Evolutionary conservation across 2,113 vertebrate species (phyloP).

Genomic region (Macaca mulatta): DNA sequence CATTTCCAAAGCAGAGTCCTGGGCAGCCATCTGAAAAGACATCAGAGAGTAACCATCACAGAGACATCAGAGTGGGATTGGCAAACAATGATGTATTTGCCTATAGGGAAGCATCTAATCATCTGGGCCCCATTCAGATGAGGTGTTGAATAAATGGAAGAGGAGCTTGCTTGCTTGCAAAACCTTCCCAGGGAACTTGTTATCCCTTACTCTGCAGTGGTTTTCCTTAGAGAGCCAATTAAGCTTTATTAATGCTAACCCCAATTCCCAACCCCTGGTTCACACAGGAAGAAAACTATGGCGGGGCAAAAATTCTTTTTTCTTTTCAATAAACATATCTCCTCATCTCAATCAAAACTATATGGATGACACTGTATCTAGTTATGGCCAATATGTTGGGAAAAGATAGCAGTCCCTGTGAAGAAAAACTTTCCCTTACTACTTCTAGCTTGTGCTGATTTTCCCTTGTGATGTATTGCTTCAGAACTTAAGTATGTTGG

Average conservation of each 20-base stretch:
- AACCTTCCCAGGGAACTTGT: constrained; percentile 65
- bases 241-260: constrained; percentile 69
- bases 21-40: constrained; percentile 93
- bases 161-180: constrained; percentile 70
- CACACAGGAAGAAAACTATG: constrained; percentile 32
- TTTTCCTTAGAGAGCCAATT: constrained; percentile 74
- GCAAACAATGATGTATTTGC: not conserved
- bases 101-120: constrained; percentile 47
- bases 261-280: constrained; percentile 53
- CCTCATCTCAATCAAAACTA: constrained; percentile 63
- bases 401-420: constrained; percentile 35
- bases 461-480: not conserved
- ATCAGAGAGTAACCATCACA: constrained; percentile 50
- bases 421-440: constrained; percentile 37
- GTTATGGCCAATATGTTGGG: constrained; percentile 1
- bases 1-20: constrained; percentile 96
- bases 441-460: not conserved
- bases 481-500: not conserved
- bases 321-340: constrained; percentile 40
- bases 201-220: constrained; percentile 59
- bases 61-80: not conserved
- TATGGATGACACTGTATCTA: not conserved
- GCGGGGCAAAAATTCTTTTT: constrained; percentile 41
- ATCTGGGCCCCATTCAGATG: constrained; percentile 46
- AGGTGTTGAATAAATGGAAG: constrained; percentile 67